Evolutionary conservation across 92 coral and sea anemone species (phyloP).

Genomic region (Epizoanthus scotinus): DNA sequence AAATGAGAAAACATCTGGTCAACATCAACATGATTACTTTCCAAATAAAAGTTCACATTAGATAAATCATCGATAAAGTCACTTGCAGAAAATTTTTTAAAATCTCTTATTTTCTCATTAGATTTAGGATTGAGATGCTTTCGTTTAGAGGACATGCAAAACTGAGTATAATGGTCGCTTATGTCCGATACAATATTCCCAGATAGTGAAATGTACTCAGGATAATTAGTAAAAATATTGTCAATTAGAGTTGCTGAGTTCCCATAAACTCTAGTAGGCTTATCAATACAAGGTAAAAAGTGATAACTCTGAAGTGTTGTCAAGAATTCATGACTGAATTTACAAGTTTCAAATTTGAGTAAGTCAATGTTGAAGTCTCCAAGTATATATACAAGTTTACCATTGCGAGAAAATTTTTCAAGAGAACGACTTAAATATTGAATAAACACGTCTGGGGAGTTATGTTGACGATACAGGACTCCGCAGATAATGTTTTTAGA

Average conservation of each 20-base stretch:
- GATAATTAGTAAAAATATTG: constrained; percentile 49
- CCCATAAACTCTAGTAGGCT: constrained; percentile 53
- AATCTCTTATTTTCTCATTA: constrained; percentile 39
- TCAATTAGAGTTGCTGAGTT: constrained; percentile 54
- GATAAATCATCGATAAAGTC: constrained; percentile 39
- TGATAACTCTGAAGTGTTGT: constrained; percentile 47
- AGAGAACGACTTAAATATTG: constrained; percentile 34
- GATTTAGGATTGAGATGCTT: constrained; percentile 15
- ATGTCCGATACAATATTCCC: constrained; percentile 55
- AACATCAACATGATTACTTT: constrained; percentile 41
- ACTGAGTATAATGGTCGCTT: constrained; percentile 50
- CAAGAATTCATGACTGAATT: constrained; percentile 49
- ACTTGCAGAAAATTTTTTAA: constrained; percentile 34
- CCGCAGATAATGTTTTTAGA: constrained; percentile 53
- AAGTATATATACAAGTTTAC: constrained; percentile 35
- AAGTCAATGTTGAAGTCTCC: no score
- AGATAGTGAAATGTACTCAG: constrained; percentile 31
- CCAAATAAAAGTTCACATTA: constrained; percentile 35
- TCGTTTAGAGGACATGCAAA: constrained; percentile 43
- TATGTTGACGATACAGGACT: constrained; percentile 49
- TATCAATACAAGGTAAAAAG: constrained; percentile 52
- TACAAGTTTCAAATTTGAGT: constrained; percentile 41
- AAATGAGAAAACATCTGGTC: constrained; percentile 45
- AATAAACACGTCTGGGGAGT: constrained; percentile 46
- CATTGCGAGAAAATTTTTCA: constrained; percentile 36